These are phyloP conservation scores for Oscheius sp. DNA, from an alignment of 2,888 invertebrate species.

Conservation along the genomic window DNA sequence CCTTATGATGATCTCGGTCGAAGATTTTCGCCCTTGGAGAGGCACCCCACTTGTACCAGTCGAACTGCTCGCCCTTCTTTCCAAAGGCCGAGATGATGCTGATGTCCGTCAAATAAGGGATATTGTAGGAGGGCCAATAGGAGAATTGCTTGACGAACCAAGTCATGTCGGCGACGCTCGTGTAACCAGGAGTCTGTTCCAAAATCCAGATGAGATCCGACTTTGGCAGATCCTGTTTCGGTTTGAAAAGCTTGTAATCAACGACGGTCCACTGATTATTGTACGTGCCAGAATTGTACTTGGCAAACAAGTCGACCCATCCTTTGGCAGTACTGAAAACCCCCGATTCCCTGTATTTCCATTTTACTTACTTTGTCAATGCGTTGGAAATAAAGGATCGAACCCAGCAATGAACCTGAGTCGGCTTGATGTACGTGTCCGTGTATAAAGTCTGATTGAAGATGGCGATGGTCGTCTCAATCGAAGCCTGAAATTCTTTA, in stretches of 20 bases:
- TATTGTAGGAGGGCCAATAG: slow-evolving; percentile 84
- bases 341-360: not conserved
- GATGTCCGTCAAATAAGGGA: slow-evolving; percentile 79
- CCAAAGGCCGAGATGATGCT: slow-evolving; percentile 80
- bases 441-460: slow-evolving; percentile 81
- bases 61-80: slow-evolving; percentile 73
- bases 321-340: slow-evolving; percentile 53
- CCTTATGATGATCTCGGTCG: slow-evolving; percentile 77
- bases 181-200: slow-evolving; percentile 80
- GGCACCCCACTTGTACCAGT: slow-evolving; percentile 80
- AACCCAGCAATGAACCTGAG: slow-evolving; percentile 79
- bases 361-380: slow-evolving; percentile 79
- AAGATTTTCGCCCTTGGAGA: slow-evolving; percentile 74
- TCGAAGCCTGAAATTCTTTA: slow-evolving; percentile 76
- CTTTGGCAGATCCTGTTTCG: slow-evolving; percentile 73
- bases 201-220: slow-evolving; percentile 80
- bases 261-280: slow-evolving; percentile 80
- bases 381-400: slow-evolving; percentile 86
- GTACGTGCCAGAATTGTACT: slow-evolving; percentile 85
- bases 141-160: slow-evolving; percentile 75
- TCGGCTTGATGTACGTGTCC: slow-evolving; percentile 79
- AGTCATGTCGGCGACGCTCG: slow-evolving; percentile 66
- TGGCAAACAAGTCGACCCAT: slow-evolving; percentile 76
- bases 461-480: slow-evolving; percentile 85
- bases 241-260: slow-evolving; percentile 81